Evolutionary conservation across 1,140 invertebrate genomes (phyloP).

Genomic region (Prorops nasuta): DNA sequence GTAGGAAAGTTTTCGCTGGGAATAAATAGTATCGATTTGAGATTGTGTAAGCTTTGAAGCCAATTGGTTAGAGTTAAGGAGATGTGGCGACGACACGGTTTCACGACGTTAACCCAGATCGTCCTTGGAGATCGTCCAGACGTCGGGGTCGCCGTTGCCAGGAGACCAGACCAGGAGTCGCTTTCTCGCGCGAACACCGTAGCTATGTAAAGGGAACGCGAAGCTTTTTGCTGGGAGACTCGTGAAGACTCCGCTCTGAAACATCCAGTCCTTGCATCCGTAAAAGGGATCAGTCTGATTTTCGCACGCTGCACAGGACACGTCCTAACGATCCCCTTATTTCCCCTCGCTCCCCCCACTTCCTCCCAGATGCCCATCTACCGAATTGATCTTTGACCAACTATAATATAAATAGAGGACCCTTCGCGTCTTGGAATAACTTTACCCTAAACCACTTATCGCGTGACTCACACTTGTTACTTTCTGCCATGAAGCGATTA

Average conservation of each 20-base stretch:
- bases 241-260: background rate
- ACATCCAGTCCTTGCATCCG: no score
- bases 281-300: background rate
- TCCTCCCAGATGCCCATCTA: no score
- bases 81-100: slow-evolving; percentile 30
- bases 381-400: no score
- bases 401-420: no score
- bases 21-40: no score
- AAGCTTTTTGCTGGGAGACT: background rate
- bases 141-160: slow-evolving; percentile 27
- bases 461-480: no score
- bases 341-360: background rate
- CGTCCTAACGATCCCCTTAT: background rate
- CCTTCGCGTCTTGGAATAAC: no score
- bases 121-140: slow-evolving; percentile 45
- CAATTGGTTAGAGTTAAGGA: slow-evolving; percentile 15
- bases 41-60: slow-evolving; percentile 18
- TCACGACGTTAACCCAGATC: slow-evolving; percentile 43
- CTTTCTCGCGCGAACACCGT: background rate
- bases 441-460: no score
- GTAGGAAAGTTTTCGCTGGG: no score
- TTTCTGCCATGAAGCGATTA: no score
- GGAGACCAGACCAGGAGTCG: slow-evolving; percentile 15
- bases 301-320: background rate
- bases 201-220: no score